Evolutionary conservation across 2,113 vertebrate genomes (phyloP), one percentile per base, ranked within the genome.

Genomic region (Nematolebias whitei): DNA sequence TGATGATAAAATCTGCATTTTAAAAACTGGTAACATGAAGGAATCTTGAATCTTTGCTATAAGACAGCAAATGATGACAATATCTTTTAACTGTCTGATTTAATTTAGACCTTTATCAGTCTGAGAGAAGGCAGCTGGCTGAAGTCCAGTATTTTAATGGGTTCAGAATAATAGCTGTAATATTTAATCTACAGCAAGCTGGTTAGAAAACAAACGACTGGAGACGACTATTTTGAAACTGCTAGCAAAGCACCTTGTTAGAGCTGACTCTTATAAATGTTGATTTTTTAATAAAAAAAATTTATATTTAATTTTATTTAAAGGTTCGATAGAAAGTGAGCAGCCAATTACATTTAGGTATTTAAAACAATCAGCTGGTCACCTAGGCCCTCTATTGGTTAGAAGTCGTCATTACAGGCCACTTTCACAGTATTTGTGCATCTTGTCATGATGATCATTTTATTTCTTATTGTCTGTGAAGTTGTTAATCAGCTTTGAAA

Each of bases 311-410:
- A n/a, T n/a, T 43, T 47, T n/a, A 8, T 49, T 58, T 35, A 12
- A 47, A 18, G 29, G 8, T 6, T 40, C n/a, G 49, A 1, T 38
- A 18, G 12, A 53, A 6, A 48, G 1, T 0, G 61, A 23, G 32
- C 0, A 2, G 65, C 18, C 29, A 10, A 22, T 13, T 11, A 23
- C 18, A 47, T 56, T 18, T 38, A 29, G 52, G 14, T 18, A 19
- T 35, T 48, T 6, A 53, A 56, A 41, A 49, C 57, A 8, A 39
- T 19, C 12, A 0, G 13, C 39, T 20, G 4, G 13, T 14, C 57
- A 6, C 57, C 24, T 67, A 13, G 40, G 0, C 20, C 76, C 61
- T 43, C 85, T 80, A 13, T 53, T 84, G 85, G 68, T 63, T 3
- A 64, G 16, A 62, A 12, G 12, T 7, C 23, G 39, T 6, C 7